Evolutionary conservation across 2,797 vertebrate genomes (phyloP).

Genomic region (Tolypeutes matacus): DNA sequence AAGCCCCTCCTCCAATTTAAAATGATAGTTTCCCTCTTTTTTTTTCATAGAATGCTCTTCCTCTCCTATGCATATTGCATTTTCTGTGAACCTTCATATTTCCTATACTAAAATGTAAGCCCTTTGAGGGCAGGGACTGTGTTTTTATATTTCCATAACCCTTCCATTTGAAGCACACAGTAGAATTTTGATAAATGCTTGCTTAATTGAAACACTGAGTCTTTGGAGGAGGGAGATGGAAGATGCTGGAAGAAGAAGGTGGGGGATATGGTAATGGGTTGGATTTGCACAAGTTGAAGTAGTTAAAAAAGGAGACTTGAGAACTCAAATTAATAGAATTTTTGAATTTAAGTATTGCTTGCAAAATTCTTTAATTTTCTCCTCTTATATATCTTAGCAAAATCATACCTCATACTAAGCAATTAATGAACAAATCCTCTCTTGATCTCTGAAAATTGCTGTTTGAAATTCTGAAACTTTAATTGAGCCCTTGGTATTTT

Average conservation of each 20-base stretch:
- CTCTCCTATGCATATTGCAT: accelerated
- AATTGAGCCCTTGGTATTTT: not conserved
- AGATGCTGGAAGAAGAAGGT: not conserved
- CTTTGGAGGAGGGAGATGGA: not conserved
- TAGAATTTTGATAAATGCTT: not conserved
- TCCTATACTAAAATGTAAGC: not conserved
- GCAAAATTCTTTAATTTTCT: not conserved
- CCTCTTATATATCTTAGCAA: not conserved
- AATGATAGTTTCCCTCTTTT: too few species aligned
- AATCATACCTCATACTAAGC: not conserved
- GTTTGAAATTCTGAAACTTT: not conserved
- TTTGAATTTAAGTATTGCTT: not conserved
- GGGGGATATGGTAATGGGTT: not conserved
- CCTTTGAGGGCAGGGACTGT: too few species aligned
- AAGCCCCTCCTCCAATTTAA: not conserved
- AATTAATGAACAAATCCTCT: not conserved
- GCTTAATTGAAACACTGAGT: not conserved
- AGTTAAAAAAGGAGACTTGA: not conserved
- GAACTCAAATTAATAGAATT: not conserved
- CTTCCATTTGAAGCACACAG: not conserved
- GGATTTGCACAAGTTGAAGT: not conserved
- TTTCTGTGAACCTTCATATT: too few species aligned
- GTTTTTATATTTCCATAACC: accelerated
- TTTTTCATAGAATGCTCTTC: too few species aligned
- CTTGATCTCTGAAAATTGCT: not conserved